phyloP scores from a whole-genome alignment of 2,113 vertebrate species.

The Amphilophus citrinellus region DNA sequence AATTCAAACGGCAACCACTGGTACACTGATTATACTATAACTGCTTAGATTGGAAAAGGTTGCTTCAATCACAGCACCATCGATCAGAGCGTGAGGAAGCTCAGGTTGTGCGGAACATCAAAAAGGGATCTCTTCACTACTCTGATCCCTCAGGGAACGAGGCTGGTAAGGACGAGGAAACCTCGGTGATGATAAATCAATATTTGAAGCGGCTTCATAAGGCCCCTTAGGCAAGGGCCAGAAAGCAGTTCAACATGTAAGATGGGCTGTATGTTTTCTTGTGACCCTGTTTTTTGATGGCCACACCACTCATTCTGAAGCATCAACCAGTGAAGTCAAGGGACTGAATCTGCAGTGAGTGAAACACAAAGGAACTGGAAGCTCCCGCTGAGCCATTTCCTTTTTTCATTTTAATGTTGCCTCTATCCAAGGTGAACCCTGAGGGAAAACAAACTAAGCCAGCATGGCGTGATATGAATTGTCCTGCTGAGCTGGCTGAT shows the following conservation, averaged over 20 bases:
- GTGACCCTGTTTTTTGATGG: background rate
- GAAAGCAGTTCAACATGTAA: background rate
- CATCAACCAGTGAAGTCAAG: background rate
- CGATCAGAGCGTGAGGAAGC: background rate
- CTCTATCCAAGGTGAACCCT: conserved; percentile 25
- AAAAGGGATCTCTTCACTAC: conserved; percentile 15
- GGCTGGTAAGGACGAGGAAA: conserved; percentile 15
- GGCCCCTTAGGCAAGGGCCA: background rate
- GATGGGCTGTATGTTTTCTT: conserved; percentile 18
- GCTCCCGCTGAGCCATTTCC: background rate
- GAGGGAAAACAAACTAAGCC: conserved; percentile 27
- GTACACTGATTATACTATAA: background rate
- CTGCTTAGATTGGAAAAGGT: conserved; percentile 13
- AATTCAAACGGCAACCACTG: background rate
- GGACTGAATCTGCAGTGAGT: background rate
- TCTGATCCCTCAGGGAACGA: conserved; percentile 20
- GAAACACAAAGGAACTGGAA: background rate
- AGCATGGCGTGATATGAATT: conserved; percentile 6
- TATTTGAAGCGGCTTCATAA: conserved; percentile 33
- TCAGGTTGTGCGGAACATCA: conserved; percentile 16
- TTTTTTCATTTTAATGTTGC: background rate
- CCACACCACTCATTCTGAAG: background rate
- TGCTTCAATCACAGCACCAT: conserved; percentile 24
- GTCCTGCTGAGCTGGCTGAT: conserved; percentile 5
- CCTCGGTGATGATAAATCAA: conserved; percentile 38